Evolutionary conservation across 2,113 vertebrate genomes (phyloP), one percentile per base, ranked within the genome.

Genomic region (Carlito syrichta): DNA sequence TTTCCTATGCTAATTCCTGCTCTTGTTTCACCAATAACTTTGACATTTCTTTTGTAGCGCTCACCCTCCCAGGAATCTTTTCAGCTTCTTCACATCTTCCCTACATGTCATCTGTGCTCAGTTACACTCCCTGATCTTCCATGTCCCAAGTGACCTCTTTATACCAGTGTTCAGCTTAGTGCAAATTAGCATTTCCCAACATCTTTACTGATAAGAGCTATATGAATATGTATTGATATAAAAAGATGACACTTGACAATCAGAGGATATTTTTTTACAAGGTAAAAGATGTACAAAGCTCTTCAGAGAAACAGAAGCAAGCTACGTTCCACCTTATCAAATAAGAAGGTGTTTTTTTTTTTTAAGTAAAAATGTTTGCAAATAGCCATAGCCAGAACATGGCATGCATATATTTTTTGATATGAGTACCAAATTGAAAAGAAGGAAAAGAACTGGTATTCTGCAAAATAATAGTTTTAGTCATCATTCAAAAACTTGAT

Each of bases 391-490:
- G 40, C 16, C 25, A 89, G 10, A 78, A n/a, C 1, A 54, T 5
- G 30, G 20, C 16, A 22, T 4, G 8, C 0, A 12, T 3, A 0
- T 40, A 32, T 48, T 32, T 91, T 92, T 48, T 69, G 23, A n/a
- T 45, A 7, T 69, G 66, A 83, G 54, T 45, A 71, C n/a, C 48
- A 95, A 52, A 45, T 35, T 91, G 23, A 88, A 89, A 48, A n/a
- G 14, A 89, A 14, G 7, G 0, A 0, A 0, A 11, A 56, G 54
- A 86, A 4, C 13, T 60, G 7, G 1, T 43, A 8, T 30, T 11
- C 35, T 82, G 4, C 20, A 66, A 63, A 86, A 2, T 86, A 7
- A 69, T 20, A 40, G n/a, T 35, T 63, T 63, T 10, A 50, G 12
- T 56, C 32, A 68, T 54, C 32, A 60, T 45, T 74, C 40, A 23